Evolutionary conservation across 2,888 invertebrate species (phyloP), one percentile per base, ranked within the genome.

Genomic region (Leucophenga maculata): DNA sequence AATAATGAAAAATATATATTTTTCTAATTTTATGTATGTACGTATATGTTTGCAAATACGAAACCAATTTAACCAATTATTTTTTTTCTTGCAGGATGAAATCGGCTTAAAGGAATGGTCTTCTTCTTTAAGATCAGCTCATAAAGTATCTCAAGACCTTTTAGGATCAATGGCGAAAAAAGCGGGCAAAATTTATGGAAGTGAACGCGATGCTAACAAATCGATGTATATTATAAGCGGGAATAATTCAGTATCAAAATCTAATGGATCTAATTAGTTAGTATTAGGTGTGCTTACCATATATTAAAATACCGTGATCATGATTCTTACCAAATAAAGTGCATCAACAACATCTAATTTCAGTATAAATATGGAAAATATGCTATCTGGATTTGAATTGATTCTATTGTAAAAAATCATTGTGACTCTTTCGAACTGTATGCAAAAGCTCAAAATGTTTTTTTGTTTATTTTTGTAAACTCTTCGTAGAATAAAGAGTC

Each of bases 61-160:
- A 8, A 31, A 20, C 14, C 31, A n/a, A 32, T 59, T 59, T 1
- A 48, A 16, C 18, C 11, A 20, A 55, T 55, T 22, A 18, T 52
- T 22, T 3, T 50, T 16, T 65, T 9, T 18, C 67, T 87, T 89
- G 44, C 84, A 96, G 96, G 97, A 99, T 89, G 98, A 98, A 91
- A 99, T 99, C 86, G 97, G 99, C 73, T 93, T 99, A 79, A 98
- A 97, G 87, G 99, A 99, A 89, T 99, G 99, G 99, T 95, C 97
- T 76, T 91, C 95, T 72, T 98, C 98, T 66, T 91, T 99, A 81
- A 94, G 97, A 76, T 94, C 96, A 31, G 98, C 99, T 46, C 98
- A 98, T 91, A 97, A 97, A 90, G 93, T 95, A 86, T 98, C 98
- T 3, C 94, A 95, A 87, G 98, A 99, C 89, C 92, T 99, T 83